A percentile compares a stretch with the other conserved stretches of the same genome.
These are phyloP conservation scores for Lordiphosa mommai DNA, from an alignment of 1,140 invertebrate species.

Conservation along the genomic window DNA sequence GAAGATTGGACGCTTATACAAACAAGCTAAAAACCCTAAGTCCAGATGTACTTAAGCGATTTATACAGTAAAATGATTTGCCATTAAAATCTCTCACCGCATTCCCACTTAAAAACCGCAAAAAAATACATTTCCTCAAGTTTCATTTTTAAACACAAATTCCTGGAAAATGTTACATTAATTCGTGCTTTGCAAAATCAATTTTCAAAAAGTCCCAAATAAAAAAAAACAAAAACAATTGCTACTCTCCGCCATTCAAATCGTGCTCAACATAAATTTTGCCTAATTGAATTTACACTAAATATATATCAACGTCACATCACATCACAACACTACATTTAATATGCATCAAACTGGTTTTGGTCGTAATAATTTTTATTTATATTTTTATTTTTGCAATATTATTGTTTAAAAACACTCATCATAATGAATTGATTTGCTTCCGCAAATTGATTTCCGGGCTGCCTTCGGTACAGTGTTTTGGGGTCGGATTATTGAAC, in stretches of 20 bases:
- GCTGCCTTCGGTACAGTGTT: slow-evolving; percentile 34
- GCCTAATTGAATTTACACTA: slow-evolving; percentile 25
- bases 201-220: slow-evolving; percentile 18
- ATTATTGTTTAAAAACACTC: slow-evolving; percentile 23
- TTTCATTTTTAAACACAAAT: not conserved
- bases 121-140: not conserved
- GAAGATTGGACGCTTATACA: no score
- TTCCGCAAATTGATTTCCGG: slow-evolving; percentile 62
- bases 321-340: slow-evolving; percentile 16
- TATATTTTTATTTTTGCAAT: slow-evolving; percentile 13
- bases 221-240: no score
- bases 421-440: slow-evolving; percentile 53
- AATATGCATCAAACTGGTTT: slow-evolving; percentile 42
- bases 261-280: slow-evolving; percentile 13
- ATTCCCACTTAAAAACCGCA: slow-evolving; percentile 1
- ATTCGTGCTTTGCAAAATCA: slow-evolving; percentile 19
- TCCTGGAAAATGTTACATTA: slow-evolving; percentile 5
- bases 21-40: no score
- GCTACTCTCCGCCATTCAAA: no score
- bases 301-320: slow-evolving; percentile 2
- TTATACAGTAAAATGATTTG: no score
- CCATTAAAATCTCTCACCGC: no score
- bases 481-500: slow-evolving; percentile 27
- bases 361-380: slow-evolving; percentile 21
- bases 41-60: no score